Evolutionary conservation across 2,888 invertebrate species (phyloP), one percentile per base, ranked within the genome.

Genomic region (Euzophera pinguis): DNA sequence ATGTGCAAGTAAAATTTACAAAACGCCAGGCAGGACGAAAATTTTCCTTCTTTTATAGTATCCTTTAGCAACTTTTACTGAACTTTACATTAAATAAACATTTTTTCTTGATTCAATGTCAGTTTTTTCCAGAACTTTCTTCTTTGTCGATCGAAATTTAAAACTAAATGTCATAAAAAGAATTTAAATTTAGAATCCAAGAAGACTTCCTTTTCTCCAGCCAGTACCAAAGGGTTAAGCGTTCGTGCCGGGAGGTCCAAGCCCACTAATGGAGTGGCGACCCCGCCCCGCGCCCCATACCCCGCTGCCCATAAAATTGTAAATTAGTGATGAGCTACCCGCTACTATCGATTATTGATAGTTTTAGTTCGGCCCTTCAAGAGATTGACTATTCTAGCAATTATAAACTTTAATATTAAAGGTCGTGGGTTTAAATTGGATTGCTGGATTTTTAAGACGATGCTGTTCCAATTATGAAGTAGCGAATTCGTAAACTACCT

Each of bases 301-400:
- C 84, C 87, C 86, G 76, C 87, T 80, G 79, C 84, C 89, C 88
- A 88, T 89, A 88, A 90, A 90, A 90, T 87, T 87, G 86, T 90
- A 89, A 90, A 90, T 90, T 89, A 88, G 81, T 89, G 89, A 90
- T 90, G 89, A 89, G 81, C 83, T 81, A 75, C 73, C 81, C 73
- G 72, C 73, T 69, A 64, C 69, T 81, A 90, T 90, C 88, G 89
- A 89, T 89, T 89, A 90, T 89, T 84, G 88, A 83, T 80, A 84
- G 84, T 84, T 81, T 74, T 78, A 76, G 50, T 48, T 50, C 39
- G n/a, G 43, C 22, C 51, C 51, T 51, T 51, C 37, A 51, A 51
- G 51, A 51, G 37, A 43, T 51, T 32, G 7, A 43, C 17, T 6
- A 7, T 3, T 35, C 16, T 51, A 12, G 35, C 51, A 34, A 51